Evolutionary conservation across 1,140 invertebrate species (phyloP).

Genomic region (Drosophila mayri): DNA sequence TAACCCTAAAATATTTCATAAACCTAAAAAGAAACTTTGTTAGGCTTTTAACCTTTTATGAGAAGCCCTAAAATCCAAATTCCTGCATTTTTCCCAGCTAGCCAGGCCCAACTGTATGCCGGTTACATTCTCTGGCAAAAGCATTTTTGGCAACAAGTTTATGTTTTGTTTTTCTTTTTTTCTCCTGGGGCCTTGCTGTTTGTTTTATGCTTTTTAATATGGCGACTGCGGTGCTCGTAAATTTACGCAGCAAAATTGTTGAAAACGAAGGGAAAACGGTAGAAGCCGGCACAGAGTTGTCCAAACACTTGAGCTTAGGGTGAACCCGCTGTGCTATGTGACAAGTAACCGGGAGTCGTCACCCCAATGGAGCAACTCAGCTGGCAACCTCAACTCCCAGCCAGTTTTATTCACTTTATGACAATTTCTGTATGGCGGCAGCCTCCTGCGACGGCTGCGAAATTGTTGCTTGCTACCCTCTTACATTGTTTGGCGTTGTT

Average conservation of each 20-base stretch:
- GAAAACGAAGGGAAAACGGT: conserved; percentile 6
- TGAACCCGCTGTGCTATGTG: conserved; percentile 57
- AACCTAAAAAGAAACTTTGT: not conserved
- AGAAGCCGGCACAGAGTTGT: not conserved
- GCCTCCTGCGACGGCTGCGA: conserved; percentile 11
- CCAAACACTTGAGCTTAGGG: conserved; percentile 17
- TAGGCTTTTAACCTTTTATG: not conserved
- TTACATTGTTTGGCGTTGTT: conserved; percentile 26
- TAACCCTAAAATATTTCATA: not conserved
- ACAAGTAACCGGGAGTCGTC: conserved; percentile 57
- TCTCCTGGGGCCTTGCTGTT: conserved; percentile 21
- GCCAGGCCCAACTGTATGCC: not conserved
- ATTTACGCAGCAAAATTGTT: conserved; percentile 62
- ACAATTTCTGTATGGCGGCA: conserved; percentile 28
- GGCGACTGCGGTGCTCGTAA: conserved; percentile 72
- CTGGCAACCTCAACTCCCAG: conserved; percentile 36
- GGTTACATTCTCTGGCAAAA: not conserved
- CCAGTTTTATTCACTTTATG: conserved; percentile 67
- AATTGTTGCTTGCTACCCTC: conserved; percentile 25
- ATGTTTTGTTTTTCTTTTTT: conserved; percentile 22
- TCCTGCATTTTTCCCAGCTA: not conserved
- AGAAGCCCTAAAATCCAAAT: not conserved
- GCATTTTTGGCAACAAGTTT: conserved; percentile 46
- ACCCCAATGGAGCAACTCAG: conserved; percentile 55
- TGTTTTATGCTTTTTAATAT: conserved; percentile 78